Evolutionary conservation across 1,140 invertebrate genomes (phyloP).

Genomic region (Ephestia elutella): DNA sequence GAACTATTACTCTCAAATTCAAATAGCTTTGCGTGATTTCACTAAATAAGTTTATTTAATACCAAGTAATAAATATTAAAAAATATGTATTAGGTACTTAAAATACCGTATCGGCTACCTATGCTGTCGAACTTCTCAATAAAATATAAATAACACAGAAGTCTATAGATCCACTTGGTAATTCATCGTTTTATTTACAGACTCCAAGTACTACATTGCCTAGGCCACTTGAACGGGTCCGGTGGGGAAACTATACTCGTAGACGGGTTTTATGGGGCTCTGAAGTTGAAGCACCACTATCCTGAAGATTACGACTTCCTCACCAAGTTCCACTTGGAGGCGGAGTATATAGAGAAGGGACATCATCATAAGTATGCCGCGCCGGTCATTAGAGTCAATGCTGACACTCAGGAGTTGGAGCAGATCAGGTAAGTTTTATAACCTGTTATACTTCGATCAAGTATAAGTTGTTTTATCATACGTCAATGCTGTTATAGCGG

Average conservation of each 20-base stretch:
- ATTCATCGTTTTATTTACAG: constrained; percentile 48
- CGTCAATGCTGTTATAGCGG: too few relatives aligned
- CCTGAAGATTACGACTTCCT: constrained; percentile 76
- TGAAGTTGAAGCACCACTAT: constrained; percentile 69
- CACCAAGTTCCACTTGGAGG: constrained; percentile 73
- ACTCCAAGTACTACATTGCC: constrained; percentile 81
- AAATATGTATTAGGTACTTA: too few relatives aligned
- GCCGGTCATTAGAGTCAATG: constrained; percentile 74
- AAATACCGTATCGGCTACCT: too few relatives aligned
- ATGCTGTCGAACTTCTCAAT: too few relatives aligned
- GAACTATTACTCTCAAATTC: too few relatives aligned
- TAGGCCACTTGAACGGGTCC: constrained; percentile 73
- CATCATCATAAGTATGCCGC: constrained; percentile 72
- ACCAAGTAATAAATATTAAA: too few relatives aligned
- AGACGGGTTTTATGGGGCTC: constrained; percentile 80
- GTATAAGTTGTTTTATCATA: too few relatives aligned
- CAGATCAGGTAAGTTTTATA: constrained; percentile 69
- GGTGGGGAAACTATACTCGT: constrained; percentile 82
- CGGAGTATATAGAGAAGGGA: constrained; percentile 78
- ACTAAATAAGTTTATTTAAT: too few relatives aligned
- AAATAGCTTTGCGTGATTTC: too few relatives aligned
- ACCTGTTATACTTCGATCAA: too few relatives aligned
- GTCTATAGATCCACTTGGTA: too few relatives aligned
- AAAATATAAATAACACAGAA: too few relatives aligned
- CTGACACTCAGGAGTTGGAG: constrained; percentile 63